These are phyloP conservation scores for Xenotilapia longispinis DNA, from an alignment of 2,113 vertebrate genomes.

Conservation along the genomic window DNA sequence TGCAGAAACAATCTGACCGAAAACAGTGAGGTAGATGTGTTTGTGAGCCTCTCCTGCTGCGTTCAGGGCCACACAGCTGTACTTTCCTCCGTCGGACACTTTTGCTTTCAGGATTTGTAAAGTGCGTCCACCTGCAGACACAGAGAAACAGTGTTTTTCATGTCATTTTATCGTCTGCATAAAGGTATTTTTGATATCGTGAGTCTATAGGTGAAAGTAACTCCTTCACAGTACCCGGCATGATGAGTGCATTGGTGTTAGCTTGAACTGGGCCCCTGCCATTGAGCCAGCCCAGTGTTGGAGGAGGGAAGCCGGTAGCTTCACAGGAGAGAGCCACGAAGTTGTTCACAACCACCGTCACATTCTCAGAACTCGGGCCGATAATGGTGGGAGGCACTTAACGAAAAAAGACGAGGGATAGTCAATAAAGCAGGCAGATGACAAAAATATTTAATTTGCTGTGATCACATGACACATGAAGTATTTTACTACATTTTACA, in stretches of 20 bases:
- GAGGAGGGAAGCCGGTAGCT: constrained; percentile 87
- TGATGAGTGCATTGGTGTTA: constrained; percentile 77
- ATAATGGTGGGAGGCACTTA: constrained; percentile 85
- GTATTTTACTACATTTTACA: neutral
- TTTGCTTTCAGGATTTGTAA: constrained; percentile 86
- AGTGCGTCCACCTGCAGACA: constrained; percentile 78
- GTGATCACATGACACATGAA: neutral
- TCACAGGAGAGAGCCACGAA: constrained; percentile 91
- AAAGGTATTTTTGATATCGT: accelerated
- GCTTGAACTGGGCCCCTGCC: constrained; percentile 76
- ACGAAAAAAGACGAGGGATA: neutral
- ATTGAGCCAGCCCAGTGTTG: constrained; percentile 88
- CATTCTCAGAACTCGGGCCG: constrained; percentile 78
- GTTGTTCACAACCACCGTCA: constrained; percentile 89
- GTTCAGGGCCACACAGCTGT: constrained; percentile 86
- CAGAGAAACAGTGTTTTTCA: neutral
- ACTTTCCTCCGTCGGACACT: constrained; percentile 87
- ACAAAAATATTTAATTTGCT: neutral
- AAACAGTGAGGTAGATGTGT: constrained; percentile 81
- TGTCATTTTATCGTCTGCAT: neutral
- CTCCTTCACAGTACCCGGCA: constrained; percentile 76
- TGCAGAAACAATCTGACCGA: constrained; percentile 73
- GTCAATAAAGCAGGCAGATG: neutral
- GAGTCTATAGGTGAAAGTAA: neutral
- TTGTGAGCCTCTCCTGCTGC: constrained; percentile 88